Percentiles rank a stretch among this genome's conserved stretches.
Conservation (phyloP, 2,888 invertebrate species). For the Amiota communis region DNA sequence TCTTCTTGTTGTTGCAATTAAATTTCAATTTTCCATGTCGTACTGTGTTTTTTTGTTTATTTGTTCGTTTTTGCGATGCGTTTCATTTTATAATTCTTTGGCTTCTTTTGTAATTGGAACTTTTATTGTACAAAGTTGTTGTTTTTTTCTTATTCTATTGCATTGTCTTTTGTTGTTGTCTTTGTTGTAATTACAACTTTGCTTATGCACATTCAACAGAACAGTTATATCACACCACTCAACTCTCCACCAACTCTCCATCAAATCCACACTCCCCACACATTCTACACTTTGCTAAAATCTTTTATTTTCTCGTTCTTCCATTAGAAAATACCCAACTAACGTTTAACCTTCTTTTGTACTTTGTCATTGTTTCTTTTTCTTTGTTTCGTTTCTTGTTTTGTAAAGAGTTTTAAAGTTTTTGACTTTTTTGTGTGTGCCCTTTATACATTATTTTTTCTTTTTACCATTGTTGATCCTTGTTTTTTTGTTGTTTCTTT, state of each 20-base stretch:
- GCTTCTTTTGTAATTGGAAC: conserved; percentile 57
- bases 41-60: neutral
- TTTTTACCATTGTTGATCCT: neutral
- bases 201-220: conserved; percentile 10
- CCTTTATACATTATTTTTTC: neutral
- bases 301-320: neutral
- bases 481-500: neutral
- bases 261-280: no score
- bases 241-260: neutral
- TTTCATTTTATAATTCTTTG: conserved; percentile 22
- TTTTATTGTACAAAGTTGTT: conserved; percentile 44
- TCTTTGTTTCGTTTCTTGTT: conserved; percentile 2
- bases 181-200: conserved; percentile 27
- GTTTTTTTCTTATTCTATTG: neutral
- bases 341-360: conserved; percentile 22
- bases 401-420: conserved; percentile 16
- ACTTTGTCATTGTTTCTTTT: neutral
- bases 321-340: neutral
- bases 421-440: conserved; percentile 14
- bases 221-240: conserved; percentile 13
- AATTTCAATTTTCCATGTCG: conserved; percentile 46
- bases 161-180: conserved; percentile 29
- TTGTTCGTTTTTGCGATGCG: conserved; percentile 36
- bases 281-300: neutral
- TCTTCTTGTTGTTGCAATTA: conserved; percentile 23